A percentile compares a stretch with the other conserved stretches of the same genome.
Evolutionary conservation across 2,113 vertebrate species (phyloP).

Genomic region (Helogale parvula): DNA sequence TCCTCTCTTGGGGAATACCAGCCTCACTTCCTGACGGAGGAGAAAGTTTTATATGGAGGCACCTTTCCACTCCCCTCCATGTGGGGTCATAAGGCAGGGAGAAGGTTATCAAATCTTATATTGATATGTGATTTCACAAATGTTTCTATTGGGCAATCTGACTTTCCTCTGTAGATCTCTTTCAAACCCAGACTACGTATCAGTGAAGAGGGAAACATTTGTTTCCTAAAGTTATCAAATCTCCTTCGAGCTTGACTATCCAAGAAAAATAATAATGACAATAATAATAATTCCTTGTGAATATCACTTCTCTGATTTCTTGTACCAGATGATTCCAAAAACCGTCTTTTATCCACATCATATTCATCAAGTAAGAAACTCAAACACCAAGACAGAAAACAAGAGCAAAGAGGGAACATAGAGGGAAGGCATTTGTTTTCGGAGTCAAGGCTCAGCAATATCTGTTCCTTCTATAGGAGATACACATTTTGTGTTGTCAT

Average conservation of each 20-base stretch:
- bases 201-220: background rate
- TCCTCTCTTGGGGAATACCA: slow-evolving; percentile 46
- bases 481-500: background rate
- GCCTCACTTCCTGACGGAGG: slow-evolving; percentile 37
- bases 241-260: background rate
- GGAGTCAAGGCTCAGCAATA: background rate
- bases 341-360: background rate
- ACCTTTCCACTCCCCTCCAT: background rate
- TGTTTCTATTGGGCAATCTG: background rate
- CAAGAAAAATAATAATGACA: background rate
- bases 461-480: background rate
- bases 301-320: slow-evolving; percentile 11
- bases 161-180: background rate
- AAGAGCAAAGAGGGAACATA: background rate
- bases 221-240: slow-evolving; percentile 37
- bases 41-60: slow-evolving; percentile 48
- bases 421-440: background rate
- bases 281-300: background rate
- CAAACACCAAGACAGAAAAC: background rate
- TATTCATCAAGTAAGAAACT: background rate
- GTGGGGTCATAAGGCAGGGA: background rate
- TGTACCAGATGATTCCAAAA: background rate
- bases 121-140: background rate
- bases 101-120: slow-evolving; percentile 21
- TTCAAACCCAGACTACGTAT: background rate